phyloP scores from a whole-genome alignment of 1,140 invertebrate species.

The Ceratina australensis region DNA sequence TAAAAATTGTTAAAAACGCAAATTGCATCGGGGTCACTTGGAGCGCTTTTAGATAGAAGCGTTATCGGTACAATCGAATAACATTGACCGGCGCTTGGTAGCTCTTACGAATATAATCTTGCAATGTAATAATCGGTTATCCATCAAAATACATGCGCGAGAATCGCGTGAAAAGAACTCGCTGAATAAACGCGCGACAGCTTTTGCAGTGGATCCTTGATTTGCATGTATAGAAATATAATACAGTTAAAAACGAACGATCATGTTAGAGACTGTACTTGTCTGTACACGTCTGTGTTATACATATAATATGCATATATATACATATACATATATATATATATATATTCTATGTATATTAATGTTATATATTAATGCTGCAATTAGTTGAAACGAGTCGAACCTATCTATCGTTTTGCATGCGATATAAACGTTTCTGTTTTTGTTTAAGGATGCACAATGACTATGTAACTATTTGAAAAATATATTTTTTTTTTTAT shows the following conservation, averaged over 20 bases:
- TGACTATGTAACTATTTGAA: constrained; percentile 78
- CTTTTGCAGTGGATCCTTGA: constrained; percentile 59
- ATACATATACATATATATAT: not conserved
- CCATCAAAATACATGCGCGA: not conserved
- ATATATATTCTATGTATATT: not conserved
- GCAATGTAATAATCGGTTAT: not conserved
- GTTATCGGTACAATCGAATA: no score
- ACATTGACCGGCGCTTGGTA: no score
- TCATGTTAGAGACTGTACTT: constrained; percentile 22
- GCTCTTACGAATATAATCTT: no score
- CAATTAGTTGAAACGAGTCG: constrained; percentile 48
- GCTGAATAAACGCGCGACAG: constrained; percentile 20
- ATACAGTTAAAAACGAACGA: constrained; percentile 29
- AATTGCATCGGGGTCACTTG: no score
- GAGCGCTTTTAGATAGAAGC: no score
- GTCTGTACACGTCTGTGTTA: constrained; percentile 3
- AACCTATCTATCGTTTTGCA: constrained; percentile 69
- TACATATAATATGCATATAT: no score
- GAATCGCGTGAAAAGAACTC: constrained; percentile 27
- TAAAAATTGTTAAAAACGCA: no score
- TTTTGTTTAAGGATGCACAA: constrained; percentile 78
- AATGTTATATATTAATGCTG: constrained; percentile 8
- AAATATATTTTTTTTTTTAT: constrained; percentile 60
- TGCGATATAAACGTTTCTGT: constrained; percentile 74
- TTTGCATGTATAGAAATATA: constrained; percentile 59